Evolutionary conservation across 2,888 invertebrate genomes (phyloP).

Genomic region (Tortricodes alternella): DNA sequence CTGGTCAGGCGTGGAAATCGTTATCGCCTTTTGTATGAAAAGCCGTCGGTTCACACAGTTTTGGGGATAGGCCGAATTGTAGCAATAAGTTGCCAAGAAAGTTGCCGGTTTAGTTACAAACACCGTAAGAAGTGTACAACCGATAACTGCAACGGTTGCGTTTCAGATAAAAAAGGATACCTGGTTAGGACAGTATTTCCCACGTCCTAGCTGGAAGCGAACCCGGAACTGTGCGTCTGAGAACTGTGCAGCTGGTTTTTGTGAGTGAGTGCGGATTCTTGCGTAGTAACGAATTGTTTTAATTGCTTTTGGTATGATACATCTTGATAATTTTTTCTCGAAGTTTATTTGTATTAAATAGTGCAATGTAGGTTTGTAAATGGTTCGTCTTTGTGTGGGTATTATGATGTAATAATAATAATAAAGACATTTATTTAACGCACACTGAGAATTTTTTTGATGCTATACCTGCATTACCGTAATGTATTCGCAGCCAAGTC

Average conservation of each 20-base stretch:
- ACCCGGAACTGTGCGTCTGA: slow-evolving; percentile 76
- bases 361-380: no score
- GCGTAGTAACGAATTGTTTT: slow-evolving; percentile 23
- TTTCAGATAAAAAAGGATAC: slow-evolving; percentile 48
- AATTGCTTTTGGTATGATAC: slow-evolving; percentile 9
- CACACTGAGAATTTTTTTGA: no score
- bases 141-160: slow-evolving; percentile 37
- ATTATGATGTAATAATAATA: no score
- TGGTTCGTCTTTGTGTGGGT: neutral
- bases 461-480: no score
- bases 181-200: slow-evolving; percentile 73
- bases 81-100: no score
- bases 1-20: no score
- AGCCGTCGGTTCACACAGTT: no score
- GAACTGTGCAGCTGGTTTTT: slow-evolving; percentile 11
- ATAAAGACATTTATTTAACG: no score
- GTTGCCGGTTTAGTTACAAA: no score
- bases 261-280: slow-evolving; percentile 26
- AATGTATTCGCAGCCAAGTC: no score
- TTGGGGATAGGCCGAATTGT: no score
- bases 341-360: neutral
- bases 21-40: no score
- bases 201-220: slow-evolving; percentile 77
- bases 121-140: slow-evolving; percentile 30
- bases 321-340: slow-evolving; percentile 13